Conservation (phyloP, 2,888 invertebrate species). For the Steinernema carpocapsae region DNA sequence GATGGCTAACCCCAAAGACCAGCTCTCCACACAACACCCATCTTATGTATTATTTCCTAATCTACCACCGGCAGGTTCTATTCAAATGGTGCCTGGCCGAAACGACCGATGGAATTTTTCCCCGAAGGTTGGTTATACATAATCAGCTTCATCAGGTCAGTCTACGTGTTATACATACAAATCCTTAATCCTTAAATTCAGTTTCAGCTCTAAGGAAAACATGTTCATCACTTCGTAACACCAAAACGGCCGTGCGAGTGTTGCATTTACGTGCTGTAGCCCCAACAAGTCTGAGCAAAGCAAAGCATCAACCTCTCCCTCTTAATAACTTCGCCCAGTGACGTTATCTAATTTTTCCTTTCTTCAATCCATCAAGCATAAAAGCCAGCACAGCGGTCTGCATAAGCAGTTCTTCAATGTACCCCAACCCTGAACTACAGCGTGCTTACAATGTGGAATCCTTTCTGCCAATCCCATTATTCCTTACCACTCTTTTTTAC, state of each 20-base stretch:
- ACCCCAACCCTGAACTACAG: neutral
- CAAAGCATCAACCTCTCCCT: neutral
- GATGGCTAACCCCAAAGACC: conserved; percentile 11
- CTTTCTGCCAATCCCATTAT: neutral
- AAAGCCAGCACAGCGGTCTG: neutral
- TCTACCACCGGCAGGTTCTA: neutral
- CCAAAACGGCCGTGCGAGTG: conserved; percentile 4
- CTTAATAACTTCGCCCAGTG: neutral
- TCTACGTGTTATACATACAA: too few relatives aligned
- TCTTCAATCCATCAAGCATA: neutral
- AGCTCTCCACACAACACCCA: neutral
- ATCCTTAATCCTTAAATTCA: neutral
- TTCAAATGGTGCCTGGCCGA: conserved; percentile 4
- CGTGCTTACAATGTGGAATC: conserved; percentile 25
- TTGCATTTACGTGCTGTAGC: neutral
- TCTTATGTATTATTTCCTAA: neutral
- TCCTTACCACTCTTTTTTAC: neutral
- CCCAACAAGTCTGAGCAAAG: neutral
- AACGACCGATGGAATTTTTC: conserved; percentile 17
- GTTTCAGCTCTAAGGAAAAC: conserved; percentile 6
- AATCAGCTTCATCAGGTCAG: conserved; percentile 4
- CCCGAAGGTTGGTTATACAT: neutral
- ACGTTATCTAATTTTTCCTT: conserved; percentile 3
- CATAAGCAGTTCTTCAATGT: too few relatives aligned
- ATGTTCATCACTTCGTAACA: neutral